Evolutionary conservation across 2,797 vertebrate genomes (phyloP), one percentile per base, ranked within the genome.

Genomic region (Salarias fasciatus): DNA sequence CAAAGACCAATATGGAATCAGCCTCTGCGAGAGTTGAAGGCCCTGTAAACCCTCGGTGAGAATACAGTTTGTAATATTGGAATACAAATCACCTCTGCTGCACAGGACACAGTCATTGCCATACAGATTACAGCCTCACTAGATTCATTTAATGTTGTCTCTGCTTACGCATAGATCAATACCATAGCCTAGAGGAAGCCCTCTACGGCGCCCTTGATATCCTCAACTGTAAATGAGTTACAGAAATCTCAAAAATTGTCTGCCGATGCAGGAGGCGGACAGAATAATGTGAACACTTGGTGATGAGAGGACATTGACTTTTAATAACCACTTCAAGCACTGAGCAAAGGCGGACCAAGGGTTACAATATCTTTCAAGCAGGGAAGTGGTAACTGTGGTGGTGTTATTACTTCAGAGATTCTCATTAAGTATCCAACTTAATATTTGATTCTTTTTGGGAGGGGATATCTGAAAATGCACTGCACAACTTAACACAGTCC

Each of bases 81-180:
- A 83, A 83, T 63, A 87, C 75, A 88, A 83, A 89, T 86, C 73
- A 83, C 77, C 69, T 77, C 63, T 62, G 45, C 66, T 54, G 69
- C 67, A 70, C 44, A 70, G 82, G 75, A 82, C 75, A 65, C 59
- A 60, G 80, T 76, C 66, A 79, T 82, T 78, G 77, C 67, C 61
- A 51, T 75, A 80, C 69, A 73, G 69, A 85, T 86, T 79, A 77
- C 70, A 57, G 79, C 56, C 63, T 73, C 59, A 29, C 82, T 79
- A 66, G 59, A 80, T 85, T 85, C 53, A 82, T 82, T 85, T 82
- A 73, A 63, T 76, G 75, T 83, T 86, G 78, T 78, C 75, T 72
- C 69, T 83, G 58, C 68, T 68, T 71, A 75, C 75, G 50, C 50
- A 33, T 49, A 64, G 83, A 89, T 90, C 85, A 82, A 85, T 86